Percentiles rank a stretch among this genome's conserved stretches.
phyloP scores from a whole-genome alignment of 2,888 invertebrate genomes.

The Andrena haemorrhoa region DNA sequence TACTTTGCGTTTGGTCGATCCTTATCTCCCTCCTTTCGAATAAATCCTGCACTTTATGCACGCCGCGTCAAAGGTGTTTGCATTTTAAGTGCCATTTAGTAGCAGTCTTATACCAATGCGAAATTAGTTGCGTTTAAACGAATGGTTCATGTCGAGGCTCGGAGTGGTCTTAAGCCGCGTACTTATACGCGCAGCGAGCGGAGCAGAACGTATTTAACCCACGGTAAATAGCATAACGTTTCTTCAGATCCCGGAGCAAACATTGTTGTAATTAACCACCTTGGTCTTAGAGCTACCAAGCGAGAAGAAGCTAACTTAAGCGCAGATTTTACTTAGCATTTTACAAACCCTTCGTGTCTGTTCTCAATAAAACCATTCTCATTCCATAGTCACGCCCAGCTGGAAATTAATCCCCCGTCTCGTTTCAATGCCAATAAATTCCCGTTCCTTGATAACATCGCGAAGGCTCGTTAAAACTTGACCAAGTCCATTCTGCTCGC shows the following conservation, averaged over 20 bases:
- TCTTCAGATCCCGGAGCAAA: background rate
- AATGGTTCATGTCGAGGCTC: background rate
- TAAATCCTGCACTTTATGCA: background rate
- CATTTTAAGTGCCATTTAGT: slow-evolving; percentile 26
- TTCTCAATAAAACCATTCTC: background rate
- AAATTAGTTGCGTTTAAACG: background rate
- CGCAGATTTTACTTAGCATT: background rate
- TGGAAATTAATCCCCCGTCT: background rate
- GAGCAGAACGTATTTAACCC: slow-evolving; percentile 3
- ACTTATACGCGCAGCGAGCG: background rate
- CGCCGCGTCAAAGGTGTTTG: slow-evolving; percentile 11
- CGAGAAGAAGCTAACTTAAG: no score
- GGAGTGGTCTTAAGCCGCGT: slow-evolving; percentile 1
- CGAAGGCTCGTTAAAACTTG: no score
- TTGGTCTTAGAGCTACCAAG: no score
- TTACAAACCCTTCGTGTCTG: background rate
- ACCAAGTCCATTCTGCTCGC: background rate
- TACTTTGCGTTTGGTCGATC: background rate
- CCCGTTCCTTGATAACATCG: no score
- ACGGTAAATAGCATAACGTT: background rate
- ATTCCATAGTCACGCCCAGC: background rate
- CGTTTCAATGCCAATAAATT: background rate
- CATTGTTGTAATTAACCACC: background rate
- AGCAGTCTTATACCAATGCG: background rate
- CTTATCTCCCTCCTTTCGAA: no score